phyloP scores from a whole-genome alignment of 2,113 vertebrate species.

The Lophochroa leadbeateri region DNA sequence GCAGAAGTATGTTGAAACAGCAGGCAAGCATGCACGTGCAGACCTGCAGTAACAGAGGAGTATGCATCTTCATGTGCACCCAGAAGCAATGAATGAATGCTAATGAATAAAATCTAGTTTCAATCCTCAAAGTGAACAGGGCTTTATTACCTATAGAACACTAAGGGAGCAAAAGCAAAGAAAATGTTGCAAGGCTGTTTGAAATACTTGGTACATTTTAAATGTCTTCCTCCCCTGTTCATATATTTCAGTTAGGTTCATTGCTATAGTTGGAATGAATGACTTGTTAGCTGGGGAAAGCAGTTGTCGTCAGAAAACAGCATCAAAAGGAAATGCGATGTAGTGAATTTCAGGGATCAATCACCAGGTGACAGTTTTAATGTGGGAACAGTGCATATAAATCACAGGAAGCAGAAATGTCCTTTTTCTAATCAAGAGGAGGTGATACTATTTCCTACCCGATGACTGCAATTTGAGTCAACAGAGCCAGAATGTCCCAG shows the following conservation, averaged over 20 bases:
- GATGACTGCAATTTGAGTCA: not conserved
- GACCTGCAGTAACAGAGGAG: not conserved
- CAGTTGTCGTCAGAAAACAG: slow-evolving; percentile 34
- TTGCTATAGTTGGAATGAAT: not conserved
- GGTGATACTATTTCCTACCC: not conserved
- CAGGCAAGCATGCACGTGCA: fast-evolving
- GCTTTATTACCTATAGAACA: not conserved
- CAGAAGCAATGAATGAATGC: not conserved
- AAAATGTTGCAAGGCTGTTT: not conserved
- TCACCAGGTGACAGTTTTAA: slow-evolving; percentile 31
- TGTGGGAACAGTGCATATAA: not conserved
- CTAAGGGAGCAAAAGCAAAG: not conserved
- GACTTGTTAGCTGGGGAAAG: not conserved
- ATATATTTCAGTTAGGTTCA: not conserved
- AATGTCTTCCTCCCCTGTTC: not conserved
- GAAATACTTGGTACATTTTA: not conserved
- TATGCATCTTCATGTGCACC: not conserved
- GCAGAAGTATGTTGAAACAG: not conserved
- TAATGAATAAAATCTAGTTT: not conserved
- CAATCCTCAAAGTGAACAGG: not conserved
- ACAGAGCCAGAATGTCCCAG: not conserved
- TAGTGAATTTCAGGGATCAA: not conserved
- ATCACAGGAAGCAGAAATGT: not conserved
- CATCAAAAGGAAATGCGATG: slow-evolving; percentile 20
- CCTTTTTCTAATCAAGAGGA: slow-evolving; percentile 8